Percentiles rank a stretch among this genome's conserved stretches.
phyloP scores from a whole-genome alignment of 1,140 invertebrate species.

The Caenorhabditis remanei region DNA sequence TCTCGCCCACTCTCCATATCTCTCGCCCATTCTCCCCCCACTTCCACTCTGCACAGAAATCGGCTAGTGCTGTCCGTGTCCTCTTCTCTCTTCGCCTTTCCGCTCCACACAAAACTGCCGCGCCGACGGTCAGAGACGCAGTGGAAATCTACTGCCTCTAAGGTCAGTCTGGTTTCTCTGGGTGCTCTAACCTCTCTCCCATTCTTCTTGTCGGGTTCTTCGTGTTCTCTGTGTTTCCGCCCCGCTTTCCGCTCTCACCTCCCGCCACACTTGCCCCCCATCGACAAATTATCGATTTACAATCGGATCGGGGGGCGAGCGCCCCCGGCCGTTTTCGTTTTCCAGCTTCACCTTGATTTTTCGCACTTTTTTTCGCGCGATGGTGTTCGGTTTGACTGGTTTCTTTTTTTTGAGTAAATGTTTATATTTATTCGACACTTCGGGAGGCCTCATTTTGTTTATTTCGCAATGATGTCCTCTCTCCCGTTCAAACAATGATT shows the following conservation, averaged over 20 bases:
- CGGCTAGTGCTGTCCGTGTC: neutral
- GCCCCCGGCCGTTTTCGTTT: neutral
- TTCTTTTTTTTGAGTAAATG: neutral
- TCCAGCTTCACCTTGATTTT: neutral
- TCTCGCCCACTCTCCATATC: constrained; percentile 4
- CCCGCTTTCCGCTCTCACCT: neutral
- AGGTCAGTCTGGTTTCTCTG: constrained; percentile 12
- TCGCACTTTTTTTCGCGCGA: neutral
- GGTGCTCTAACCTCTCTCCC: neutral
- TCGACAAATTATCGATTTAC: constrained; percentile 44
- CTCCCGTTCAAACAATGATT: constrained; percentile 32
- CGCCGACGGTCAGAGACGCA: constrained; percentile 5
- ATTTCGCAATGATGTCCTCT: constrained; percentile 27
- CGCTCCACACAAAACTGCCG: neutral
- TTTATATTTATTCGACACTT: neutral
- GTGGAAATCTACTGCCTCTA: neutral
- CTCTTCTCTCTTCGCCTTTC: neutral
- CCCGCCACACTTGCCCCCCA: neutral
- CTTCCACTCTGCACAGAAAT: no score
- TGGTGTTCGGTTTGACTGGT: neutral
- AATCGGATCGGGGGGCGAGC: neutral
- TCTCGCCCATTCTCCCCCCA: neutral
- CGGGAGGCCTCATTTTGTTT: neutral
- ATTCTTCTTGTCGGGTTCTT: no score
- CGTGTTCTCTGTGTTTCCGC: neutral